A percentile compares a stretch with the other conserved stretches of the same genome.
phyloP scores from a whole-genome alignment of 2,797 vertebrate species.

The Apodemus agrarius region DNA sequence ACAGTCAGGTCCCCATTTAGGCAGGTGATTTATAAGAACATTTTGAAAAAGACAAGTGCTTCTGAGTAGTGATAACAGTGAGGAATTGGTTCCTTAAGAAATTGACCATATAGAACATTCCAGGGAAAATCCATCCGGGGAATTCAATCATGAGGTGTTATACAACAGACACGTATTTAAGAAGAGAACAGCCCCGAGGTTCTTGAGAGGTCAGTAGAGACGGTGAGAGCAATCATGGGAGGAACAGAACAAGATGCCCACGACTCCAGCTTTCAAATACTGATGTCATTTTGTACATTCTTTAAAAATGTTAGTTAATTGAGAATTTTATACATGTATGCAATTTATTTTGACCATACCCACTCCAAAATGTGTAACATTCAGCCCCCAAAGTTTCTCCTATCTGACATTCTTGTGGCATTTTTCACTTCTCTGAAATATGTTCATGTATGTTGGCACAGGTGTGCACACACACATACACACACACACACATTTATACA shows the following conservation, averaged over 20 bases:
- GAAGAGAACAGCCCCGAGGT: neutral
- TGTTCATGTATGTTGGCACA: neutral
- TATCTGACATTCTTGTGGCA: neutral
- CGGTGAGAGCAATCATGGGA: neutral
- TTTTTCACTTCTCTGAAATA: neutral
- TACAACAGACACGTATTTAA: neutral
- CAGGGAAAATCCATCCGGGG: neutral
- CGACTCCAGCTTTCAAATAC: neutral
- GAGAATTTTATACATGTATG: neutral
- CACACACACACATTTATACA: neutral
- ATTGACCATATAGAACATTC: neutral
- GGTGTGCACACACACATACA: too few species aligned
- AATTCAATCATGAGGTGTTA: neutral
- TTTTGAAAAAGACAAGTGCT: slow-evolving; percentile 17
- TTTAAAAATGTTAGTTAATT: neutral
- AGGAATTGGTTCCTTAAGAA: slow-evolving; percentile 41
- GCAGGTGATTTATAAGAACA: slow-evolving; percentile 24
- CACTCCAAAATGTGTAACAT: neutral
- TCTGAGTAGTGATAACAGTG: slow-evolving; percentile 1
- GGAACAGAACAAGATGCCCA: neutral
- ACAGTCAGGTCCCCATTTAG: neutral
- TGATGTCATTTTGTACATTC: neutral
- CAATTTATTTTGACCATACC: neutral
- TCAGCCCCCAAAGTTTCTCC: neutral
- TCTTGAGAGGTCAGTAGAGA: neutral